These are phyloP conservation scores for Tortrix viridana DNA, from an alignment of 2,888 invertebrate genomes.

Conservation along the genomic window DNA sequence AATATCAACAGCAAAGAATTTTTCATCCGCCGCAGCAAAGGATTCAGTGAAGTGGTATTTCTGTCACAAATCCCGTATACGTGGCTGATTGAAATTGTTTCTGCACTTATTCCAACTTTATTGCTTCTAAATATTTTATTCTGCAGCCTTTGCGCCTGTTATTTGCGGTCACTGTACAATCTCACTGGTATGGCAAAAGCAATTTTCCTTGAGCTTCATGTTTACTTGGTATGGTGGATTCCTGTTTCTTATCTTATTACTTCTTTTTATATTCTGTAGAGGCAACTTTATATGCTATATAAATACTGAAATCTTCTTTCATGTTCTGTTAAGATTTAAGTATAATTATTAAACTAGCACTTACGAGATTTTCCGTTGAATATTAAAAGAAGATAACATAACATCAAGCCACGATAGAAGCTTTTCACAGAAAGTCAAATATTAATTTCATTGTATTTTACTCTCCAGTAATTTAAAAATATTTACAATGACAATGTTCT, in stretches of 20 bases:
- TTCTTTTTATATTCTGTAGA: background rate
- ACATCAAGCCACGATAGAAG: too few species aligned
- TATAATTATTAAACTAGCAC: too few species aligned
- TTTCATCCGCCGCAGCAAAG: background rate
- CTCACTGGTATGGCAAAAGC: conserved; percentile 15
- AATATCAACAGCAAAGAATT: background rate
- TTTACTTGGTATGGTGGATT: conserved; percentile 15
- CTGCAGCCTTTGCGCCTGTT: conserved; percentile 32
- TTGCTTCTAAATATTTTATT: conserved; percentile 45
- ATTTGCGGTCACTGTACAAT: conserved; percentile 27
- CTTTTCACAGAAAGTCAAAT: too few species aligned
- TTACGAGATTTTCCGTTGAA: too few species aligned
- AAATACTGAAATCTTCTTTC: too few species aligned
- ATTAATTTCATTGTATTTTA: too few species aligned
- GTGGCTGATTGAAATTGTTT: conserved; percentile 47
- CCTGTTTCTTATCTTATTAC: background rate
- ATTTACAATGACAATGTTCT: too few species aligned
- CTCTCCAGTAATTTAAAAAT: too few species aligned
- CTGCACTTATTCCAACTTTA: conserved; percentile 41
- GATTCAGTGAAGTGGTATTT: conserved; percentile 2
- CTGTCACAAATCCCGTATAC: conserved; percentile 21
- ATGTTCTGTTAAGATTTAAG: too few species aligned
- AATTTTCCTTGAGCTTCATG: conserved; percentile 13
- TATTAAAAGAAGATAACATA: too few species aligned
- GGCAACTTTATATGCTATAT: background rate